Evolutionary conservation across 2,888 invertebrate species (phyloP).

Genomic region (Mesopsocus fuscifrons): DNA sequence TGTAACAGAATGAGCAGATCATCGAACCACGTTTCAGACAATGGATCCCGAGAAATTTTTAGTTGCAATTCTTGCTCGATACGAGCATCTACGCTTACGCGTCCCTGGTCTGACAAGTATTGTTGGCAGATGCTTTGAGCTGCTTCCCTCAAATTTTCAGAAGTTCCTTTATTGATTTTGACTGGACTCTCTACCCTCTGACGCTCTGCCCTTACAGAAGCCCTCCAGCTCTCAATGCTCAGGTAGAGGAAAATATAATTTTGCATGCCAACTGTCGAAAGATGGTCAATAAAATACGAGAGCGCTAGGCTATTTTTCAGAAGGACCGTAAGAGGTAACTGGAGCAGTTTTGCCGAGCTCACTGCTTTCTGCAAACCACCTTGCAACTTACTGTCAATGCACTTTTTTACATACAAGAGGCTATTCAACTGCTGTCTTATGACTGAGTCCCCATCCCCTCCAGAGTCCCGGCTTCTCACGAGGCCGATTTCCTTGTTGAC

Average conservation of each 20-base stretch:
- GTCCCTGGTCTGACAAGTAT: conserved; percentile 52
- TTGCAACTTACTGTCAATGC: conserved; percentile 43
- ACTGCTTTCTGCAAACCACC: conserved; percentile 28
- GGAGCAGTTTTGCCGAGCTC: conserved; percentile 29
- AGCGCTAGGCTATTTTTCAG: conserved; percentile 58
- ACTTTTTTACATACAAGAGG: conserved; percentile 54
- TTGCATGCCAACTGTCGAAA: conserved; percentile 47
- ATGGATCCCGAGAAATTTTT: conserved; percentile 39
- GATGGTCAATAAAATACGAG: conserved; percentile 57
- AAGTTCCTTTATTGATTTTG: conserved; percentile 10
- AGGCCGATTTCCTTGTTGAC: conserved; percentile 65
- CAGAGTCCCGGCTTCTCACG: conserved; percentile 64
- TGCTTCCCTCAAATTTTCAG: conserved; percentile 37
- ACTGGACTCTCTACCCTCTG: conserved; percentile 16
- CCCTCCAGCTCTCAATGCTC: conserved; percentile 42
- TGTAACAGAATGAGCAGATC: conserved; percentile 32
- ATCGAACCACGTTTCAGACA: conserved; percentile 63
- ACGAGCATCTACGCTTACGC: conserved; percentile 39
- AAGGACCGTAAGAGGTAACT: conserved; percentile 48
- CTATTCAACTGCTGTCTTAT: conserved; percentile 77
- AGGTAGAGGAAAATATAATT: conserved; percentile 58
- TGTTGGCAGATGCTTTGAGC: conserved; percentile 56
- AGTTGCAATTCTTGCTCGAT: conserved; percentile 38
- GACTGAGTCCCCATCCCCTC: conserved; percentile 61
- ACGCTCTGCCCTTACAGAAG: not conserved